Evolutionary conservation across 64 coral and sea anemone genomes (phyloP).

Genomic region (Stichodactyla helianthus): DNA sequence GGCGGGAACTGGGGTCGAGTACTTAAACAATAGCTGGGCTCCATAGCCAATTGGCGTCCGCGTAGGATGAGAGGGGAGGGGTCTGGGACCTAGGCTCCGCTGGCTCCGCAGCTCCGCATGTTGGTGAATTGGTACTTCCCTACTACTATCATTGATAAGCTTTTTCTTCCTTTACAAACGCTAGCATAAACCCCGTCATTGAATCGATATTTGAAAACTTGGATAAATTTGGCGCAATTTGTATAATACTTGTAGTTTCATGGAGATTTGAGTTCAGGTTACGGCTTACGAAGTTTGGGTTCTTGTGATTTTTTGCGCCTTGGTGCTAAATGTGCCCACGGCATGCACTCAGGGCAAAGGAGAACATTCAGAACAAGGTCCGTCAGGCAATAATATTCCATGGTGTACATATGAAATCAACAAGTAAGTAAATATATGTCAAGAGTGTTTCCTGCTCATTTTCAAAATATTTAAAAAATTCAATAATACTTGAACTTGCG

Average conservation of each 20-base stretch:
- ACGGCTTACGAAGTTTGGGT: slow-evolving; percentile 14
- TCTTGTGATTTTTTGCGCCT: slow-evolving; percentile 4
- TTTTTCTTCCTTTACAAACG: too few relatives aligned
- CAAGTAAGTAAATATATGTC: slow-evolving; percentile 1
- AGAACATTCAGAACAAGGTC: not conserved
- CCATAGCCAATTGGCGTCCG: too few relatives aligned
- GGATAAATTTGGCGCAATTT: slow-evolving; percentile 44
- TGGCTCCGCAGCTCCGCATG: too few relatives aligned
- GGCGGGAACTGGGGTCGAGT: too few relatives aligned
- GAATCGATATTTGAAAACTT: slow-evolving; percentile 22
- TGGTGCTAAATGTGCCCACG: not conserved
- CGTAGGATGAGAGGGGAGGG: too few relatives aligned
- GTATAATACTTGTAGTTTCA: slow-evolving; percentile 29
- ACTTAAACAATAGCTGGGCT: too few relatives aligned
- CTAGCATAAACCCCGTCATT: slow-evolving; percentile 27
- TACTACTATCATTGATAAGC: too few relatives aligned
- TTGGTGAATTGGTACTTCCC: too few relatives aligned
- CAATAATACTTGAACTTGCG: too few relatives aligned
- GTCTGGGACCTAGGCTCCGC: too few relatives aligned
- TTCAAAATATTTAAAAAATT: too few relatives aligned
- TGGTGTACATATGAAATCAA: slow-evolving; percentile 21
- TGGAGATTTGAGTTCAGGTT: slow-evolving; percentile 1
- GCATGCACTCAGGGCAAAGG: not conserved
- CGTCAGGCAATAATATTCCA: slow-evolving; percentile 11
- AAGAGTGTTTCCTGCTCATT: slow-evolving; percentile 6